Conservation (phyloP, 2,888 invertebrate species). For the Diadromus collaris region DNA sequence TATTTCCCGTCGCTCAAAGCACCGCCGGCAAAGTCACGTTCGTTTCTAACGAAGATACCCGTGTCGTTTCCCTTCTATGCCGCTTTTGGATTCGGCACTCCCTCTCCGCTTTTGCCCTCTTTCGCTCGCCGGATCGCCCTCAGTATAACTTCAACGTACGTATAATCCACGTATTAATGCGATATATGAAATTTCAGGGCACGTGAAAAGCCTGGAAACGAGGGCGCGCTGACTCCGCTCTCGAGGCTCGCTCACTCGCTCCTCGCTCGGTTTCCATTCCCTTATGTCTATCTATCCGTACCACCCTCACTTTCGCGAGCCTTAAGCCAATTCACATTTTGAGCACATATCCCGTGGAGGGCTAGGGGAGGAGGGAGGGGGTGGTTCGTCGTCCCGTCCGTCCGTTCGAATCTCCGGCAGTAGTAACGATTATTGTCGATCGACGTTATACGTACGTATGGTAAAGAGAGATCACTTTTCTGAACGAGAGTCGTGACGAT, state of each 20-base stretch:
- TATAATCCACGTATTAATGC: slow-evolving; percentile 68
- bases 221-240: slow-evolving; percentile 64
- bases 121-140: slow-evolving; percentile 16
- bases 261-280: not conserved
- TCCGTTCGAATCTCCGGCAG: slow-evolving; percentile 47
- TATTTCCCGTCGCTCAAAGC: slow-evolving; percentile 41
- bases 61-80: slow-evolving; percentile 1
- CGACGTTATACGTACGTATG: slow-evolving; percentile 50
- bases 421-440: slow-evolving; percentile 65
- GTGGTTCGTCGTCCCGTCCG: slow-evolving; percentile 31
- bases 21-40: slow-evolving; percentile 68
- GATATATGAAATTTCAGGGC: slow-evolving; percentile 68
- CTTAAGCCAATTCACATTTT: slow-evolving; percentile 68
- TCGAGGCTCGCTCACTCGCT: slow-evolving; percentile 3
- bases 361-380: slow-evolving; percentile 10
- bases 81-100: slow-evolving; percentile 20
- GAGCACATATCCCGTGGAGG: slow-evolving; percentile 63
- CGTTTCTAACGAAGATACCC: slow-evolving; percentile 67
- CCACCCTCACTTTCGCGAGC: slow-evolving; percentile 33
- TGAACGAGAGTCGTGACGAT: slow-evolving; percentile 4
- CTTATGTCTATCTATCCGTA: not conserved
- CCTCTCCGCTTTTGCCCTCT: slow-evolving; percentile 4
- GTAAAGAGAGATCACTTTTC: slow-evolving; percentile 28
- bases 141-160: slow-evolving; percentile 57
- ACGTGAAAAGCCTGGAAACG: slow-evolving; percentile 68